phyloP scores from a whole-genome alignment of 2,888 invertebrate genomes.

The Rhamphomyia laevipes region DNA sequence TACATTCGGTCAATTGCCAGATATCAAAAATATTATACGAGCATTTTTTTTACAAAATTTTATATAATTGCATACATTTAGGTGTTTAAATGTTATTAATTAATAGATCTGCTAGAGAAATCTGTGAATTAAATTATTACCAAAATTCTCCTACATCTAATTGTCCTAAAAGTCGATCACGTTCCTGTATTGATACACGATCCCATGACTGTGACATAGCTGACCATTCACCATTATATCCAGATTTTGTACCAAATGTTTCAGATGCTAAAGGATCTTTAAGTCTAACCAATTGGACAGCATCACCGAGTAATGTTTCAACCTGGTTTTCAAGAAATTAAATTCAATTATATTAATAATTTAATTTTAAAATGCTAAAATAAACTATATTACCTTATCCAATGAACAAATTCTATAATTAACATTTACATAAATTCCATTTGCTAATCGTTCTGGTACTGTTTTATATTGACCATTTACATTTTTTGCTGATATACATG shows the following conservation, averaged over 20 bases:
- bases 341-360: not conserved
- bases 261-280: conserved; percentile 52
- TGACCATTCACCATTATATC: conserved; percentile 61
- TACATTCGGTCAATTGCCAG: too few relatives aligned
- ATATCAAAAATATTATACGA: too few relatives aligned
- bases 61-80: too few relatives aligned
- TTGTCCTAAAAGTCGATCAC: conserved; percentile 55
- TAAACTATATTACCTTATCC: conserved; percentile 48
- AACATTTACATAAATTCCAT: conserved; percentile 61
- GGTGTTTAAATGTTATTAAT: too few relatives aligned
- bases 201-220: conserved; percentile 63
- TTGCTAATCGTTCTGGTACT: conserved; percentile 48
- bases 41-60: too few relatives aligned
- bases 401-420: conserved; percentile 67
- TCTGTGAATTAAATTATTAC: conserved; percentile 29
- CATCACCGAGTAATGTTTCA: conserved; percentile 58
- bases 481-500: conserved; percentile 46
- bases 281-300: conserved; percentile 57
- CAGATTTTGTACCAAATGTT: conserved; percentile 44
- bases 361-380: conserved; percentile 22
- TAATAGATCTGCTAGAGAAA: not conserved
- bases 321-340: conserved; percentile 37
- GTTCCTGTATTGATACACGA: conserved; percentile 58
- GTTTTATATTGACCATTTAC: conserved; percentile 40
- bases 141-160: conserved; percentile 64